Percentiles rank a stretch among this genome's conserved stretches.
phyloP scores from a whole-genome alignment of 2,113 vertebrate genomes.

The Pseudorasbora parva region DNA sequence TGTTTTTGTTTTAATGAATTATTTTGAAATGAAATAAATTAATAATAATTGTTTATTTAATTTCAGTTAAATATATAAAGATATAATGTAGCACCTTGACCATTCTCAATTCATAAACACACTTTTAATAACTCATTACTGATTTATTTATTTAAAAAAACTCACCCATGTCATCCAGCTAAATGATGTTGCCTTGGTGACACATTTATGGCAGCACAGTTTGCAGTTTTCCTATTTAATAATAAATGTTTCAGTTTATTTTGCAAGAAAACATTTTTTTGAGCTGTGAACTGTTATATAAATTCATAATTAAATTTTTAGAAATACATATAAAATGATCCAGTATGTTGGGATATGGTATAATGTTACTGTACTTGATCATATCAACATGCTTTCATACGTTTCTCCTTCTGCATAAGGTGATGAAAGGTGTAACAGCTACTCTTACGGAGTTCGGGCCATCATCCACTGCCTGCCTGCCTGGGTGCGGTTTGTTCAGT shows the following conservation, averaged over 20 bases:
- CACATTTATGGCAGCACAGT: not conserved
- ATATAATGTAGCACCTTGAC: no score
- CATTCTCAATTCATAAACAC: no score
- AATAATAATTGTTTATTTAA: no score
- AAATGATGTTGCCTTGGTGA: no score
- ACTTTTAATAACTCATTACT: no score
- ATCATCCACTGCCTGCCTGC: constrained; percentile 97
- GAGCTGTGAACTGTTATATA: not conserved
- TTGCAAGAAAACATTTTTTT: not conserved
- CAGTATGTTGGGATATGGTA: not conserved
- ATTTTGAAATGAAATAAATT: not conserved
- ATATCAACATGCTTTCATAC: not conserved
- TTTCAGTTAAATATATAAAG: no score
- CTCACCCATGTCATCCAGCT: no score
- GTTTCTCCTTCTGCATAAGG: constrained; percentile 11
- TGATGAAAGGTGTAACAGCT: constrained; percentile 80
- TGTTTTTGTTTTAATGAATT: not conserved
- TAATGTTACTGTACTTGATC: not conserved
- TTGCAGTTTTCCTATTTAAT: not conserved
- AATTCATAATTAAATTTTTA: not conserved
- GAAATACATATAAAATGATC: not conserved
- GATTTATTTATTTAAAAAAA: no score
- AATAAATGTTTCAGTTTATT: not conserved
- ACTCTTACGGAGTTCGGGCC: constrained; percentile 92
- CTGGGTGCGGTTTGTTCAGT: constrained; percentile 98